Percentiles rank a stretch among this genome's conserved stretches.
phyloP scores from a whole-genome alignment of 2,797 vertebrate species.

The Sebastes variabilis region DNA sequence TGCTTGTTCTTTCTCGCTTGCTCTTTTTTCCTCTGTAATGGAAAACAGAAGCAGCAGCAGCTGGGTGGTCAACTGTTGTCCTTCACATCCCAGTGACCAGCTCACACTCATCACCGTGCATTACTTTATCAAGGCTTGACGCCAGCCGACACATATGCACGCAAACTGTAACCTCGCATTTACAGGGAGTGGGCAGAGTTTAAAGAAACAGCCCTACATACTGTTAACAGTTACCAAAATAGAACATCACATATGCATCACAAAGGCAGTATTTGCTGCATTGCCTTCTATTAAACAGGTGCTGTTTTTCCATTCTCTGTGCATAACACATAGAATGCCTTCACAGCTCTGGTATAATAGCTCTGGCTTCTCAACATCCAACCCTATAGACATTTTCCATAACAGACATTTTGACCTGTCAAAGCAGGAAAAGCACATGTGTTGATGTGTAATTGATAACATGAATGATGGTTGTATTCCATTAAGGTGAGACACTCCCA shows the following conservation, averaged over 20 bases:
- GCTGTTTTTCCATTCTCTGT: not conserved
- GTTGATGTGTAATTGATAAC: too few relatives aligned
- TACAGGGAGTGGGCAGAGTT: not conserved
- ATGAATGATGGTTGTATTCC: too few relatives aligned
- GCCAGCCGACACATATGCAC: not conserved
- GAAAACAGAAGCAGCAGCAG: constrained; percentile 72
- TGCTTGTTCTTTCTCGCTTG: not conserved
- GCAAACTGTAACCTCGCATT: not conserved
- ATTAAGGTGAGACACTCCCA: too few relatives aligned
- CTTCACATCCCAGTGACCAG: constrained; percentile 88
- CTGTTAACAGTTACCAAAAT: not conserved
- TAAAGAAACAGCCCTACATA: not conserved
- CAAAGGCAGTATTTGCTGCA: not conserved
- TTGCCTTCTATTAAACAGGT: not conserved
- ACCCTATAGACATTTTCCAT: not conserved
- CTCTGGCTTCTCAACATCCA: not conserved
- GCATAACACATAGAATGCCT: not conserved
- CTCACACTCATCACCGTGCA: constrained; percentile 75
- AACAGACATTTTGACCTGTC: not conserved
- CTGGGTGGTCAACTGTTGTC: constrained; percentile 78
- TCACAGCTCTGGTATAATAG: not conserved
- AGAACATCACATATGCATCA: not conserved
- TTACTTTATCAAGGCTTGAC: constrained; percentile 58
- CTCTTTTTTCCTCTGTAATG: constrained; percentile 31
- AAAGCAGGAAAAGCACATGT: not conserved